Conservation (phyloP, 2,888 invertebrate species). For the Clanis bilineata region DNA sequence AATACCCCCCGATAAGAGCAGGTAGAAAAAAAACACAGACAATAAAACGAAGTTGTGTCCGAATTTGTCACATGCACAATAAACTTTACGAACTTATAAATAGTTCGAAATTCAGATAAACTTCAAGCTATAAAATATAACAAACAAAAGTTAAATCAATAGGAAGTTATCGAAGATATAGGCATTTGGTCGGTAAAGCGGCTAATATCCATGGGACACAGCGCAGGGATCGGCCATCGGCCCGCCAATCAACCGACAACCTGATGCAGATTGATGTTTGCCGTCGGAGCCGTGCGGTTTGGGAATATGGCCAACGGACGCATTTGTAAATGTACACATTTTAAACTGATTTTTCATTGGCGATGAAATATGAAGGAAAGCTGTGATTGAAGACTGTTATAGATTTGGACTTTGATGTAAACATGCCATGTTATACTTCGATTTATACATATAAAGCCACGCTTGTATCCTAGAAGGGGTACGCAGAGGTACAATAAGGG, state of each 20-base stretch:
- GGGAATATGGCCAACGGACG: slow-evolving; percentile 3
- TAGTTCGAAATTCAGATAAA: neutral
- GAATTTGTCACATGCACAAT: too few species aligned
- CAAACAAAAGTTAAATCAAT: slow-evolving; percentile 15
- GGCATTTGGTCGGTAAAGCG: slow-evolving; percentile 16
- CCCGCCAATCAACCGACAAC: slow-evolving; percentile 43
- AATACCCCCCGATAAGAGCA: too few species aligned
- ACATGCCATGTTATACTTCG: too few species aligned
- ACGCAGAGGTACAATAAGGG: neutral
- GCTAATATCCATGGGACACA: slow-evolving; percentile 17
- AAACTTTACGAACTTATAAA: too few species aligned
- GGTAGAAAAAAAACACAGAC: too few species aligned
- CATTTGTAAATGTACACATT: slow-evolving; percentile 11
- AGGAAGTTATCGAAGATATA: too few species aligned
- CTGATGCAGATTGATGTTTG: slow-evolving; percentile 58
- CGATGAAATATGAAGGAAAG: neutral
- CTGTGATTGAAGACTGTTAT: neutral
- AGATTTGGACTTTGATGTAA: neutral
- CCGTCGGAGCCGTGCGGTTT: slow-evolving; percentile 21
- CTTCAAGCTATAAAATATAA: neutral
- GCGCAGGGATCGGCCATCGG: slow-evolving; percentile 40
- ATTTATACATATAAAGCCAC: neutral
- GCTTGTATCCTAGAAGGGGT: neutral
- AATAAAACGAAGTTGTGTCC: too few species aligned
- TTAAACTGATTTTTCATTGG: neutral